These are phyloP conservation scores for Balearica regulorum DNA, from an alignment of 2,797 vertebrate genomes.

Conservation along the genomic window DNA sequence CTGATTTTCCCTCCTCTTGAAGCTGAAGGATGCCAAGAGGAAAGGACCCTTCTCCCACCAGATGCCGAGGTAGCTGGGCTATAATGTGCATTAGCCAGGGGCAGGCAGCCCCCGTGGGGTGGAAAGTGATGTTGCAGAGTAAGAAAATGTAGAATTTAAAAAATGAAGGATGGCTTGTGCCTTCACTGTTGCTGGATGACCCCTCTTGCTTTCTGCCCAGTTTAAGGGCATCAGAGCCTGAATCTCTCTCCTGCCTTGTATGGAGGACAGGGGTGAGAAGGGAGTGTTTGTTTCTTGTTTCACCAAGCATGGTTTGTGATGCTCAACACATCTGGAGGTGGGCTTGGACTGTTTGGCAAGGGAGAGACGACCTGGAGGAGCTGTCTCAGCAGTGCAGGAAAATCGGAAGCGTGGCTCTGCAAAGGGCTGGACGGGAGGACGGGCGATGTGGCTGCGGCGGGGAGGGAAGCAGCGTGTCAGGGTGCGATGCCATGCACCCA, in stretches of 20 bases:
- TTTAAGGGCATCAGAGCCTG: neutral
- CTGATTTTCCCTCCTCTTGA: neutral
- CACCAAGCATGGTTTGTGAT: neutral
- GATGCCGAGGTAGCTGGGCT: neutral
- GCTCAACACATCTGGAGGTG: neutral
- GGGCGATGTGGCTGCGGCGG: rapidly evolving
- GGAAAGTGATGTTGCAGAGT: neutral
- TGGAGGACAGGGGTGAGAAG: neutral
- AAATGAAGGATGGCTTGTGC: neutral
- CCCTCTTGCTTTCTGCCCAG: neutral
- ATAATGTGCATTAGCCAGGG: rapidly evolving
- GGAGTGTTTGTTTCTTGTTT: neutral
- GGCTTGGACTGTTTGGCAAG: neutral
- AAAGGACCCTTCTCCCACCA: neutral
- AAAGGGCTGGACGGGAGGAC: neutral
- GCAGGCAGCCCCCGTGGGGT: neutral
- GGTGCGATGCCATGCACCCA: rapidly evolving
- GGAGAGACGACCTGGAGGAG: neutral
- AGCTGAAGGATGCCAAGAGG: rapidly evolving
- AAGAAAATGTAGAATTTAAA: neutral
- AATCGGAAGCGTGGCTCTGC: rapidly evolving
- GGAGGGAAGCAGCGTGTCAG: neutral
- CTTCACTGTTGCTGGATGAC: neutral
- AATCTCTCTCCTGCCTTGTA: neutral
- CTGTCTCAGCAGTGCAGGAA: neutral